Evolutionary conservation across 2,797 vertebrate genomes (phyloP).

Genomic region (Myotis planiceps): DNA sequence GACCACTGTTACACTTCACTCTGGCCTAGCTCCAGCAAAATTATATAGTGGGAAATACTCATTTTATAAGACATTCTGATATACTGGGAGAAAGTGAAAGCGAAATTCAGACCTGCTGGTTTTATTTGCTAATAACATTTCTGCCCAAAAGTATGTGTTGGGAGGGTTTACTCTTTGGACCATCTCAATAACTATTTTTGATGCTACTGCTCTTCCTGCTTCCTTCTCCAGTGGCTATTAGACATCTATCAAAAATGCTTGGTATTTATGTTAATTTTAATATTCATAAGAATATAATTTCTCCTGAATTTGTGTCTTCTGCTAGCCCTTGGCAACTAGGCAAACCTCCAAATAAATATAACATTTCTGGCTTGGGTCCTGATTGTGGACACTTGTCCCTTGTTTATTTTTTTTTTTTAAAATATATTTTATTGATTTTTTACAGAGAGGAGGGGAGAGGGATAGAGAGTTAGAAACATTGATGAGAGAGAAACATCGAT

Average conservation of each 20-base stretch:
- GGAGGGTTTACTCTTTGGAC: background rate
- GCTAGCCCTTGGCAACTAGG: background rate
- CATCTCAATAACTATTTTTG: background rate
- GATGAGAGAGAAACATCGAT: too few species aligned
- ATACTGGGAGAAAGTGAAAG: background rate
- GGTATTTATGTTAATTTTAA: background rate
- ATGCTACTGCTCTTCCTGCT: background rate
- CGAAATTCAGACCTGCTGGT: background rate
- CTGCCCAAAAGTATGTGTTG: background rate
- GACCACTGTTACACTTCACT: background rate
- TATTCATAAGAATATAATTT: background rate
- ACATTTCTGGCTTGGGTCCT: background rate
- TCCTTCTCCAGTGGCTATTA: background rate
- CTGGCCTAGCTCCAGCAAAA: background rate
- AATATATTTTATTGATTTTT: too few species aligned
- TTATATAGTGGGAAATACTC: background rate
- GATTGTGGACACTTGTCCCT: background rate
- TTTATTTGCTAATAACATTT: conserved; percentile 10
- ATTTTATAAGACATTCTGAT: conserved; percentile 28
- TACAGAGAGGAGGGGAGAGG: too few species aligned
- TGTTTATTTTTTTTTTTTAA: background rate
- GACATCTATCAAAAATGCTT: background rate
- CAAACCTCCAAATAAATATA: background rate
- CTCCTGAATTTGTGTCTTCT: background rate
- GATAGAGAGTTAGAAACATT: too few species aligned